These are phyloP conservation scores for Ameiurus melas DNA, from an alignment of 2,113 vertebrate genomes.

Conservation along the genomic window DNA sequence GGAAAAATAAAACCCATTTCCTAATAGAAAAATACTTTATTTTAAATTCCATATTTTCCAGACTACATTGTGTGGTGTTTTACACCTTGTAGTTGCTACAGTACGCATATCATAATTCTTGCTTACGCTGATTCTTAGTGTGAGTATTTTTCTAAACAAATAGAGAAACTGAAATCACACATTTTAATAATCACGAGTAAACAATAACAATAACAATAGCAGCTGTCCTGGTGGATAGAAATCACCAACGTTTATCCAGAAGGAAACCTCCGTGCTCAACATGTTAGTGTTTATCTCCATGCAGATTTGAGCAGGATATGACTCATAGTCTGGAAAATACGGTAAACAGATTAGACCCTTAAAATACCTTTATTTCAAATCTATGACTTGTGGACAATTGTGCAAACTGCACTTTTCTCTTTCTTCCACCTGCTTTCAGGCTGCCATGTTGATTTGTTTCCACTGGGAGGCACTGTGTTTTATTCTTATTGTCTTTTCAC, in stretches of 20 bases:
- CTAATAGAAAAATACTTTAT: not conserved
- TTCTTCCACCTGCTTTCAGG: too few relatives aligned
- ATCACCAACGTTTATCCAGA: too few relatives aligned
- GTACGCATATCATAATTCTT: not conserved
- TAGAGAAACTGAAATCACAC: not conserved
- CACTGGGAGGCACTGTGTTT: too few relatives aligned
- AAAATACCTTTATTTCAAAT: too few relatives aligned
- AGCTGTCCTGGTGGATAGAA: not conserved
- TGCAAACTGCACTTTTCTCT: too few relatives aligned
- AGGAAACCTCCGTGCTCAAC: too few relatives aligned
- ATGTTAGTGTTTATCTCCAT: too few relatives aligned
- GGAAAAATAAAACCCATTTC: slow-evolving; percentile 2
- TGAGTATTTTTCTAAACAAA: not conserved
- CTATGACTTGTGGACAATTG: too few relatives aligned
- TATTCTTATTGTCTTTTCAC: slow-evolving; percentile 32
- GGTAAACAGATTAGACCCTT: too few relatives aligned
- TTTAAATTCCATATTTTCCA: not conserved
- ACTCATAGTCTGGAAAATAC: too few relatives aligned
- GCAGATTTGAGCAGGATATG: too few relatives aligned
- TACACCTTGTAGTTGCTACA: not conserved
- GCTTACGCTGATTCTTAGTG: not conserved
- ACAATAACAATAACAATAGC: not conserved
- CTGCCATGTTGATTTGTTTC: too few relatives aligned
- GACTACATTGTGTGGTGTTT: not conserved
- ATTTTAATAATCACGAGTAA: not conserved